Evolutionary conservation across 2,797 vertebrate species (phyloP).

Genomic region (Decapterus maruadsi): DNA sequence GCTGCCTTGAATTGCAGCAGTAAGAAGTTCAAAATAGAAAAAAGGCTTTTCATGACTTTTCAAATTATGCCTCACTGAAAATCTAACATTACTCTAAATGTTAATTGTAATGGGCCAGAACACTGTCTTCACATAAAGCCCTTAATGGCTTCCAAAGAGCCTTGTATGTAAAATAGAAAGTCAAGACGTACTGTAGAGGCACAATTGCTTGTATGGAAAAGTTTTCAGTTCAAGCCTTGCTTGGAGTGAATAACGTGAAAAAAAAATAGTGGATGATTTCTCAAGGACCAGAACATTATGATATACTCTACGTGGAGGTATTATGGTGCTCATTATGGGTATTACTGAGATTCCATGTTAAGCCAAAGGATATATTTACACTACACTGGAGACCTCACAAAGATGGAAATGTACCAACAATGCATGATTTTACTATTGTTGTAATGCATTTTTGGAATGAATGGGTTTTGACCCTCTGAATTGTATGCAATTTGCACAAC

Average conservation of each 20-base stretch:
- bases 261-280: neutral
- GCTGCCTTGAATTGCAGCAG: no score
- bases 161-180: neutral
- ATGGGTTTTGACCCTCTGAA: constrained; percentile 20
- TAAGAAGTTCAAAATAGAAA: neutral
- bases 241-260: constrained; percentile 18
- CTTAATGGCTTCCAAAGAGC: neutral
- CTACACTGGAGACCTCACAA: constrained; percentile 13
- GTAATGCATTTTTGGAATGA: constrained; percentile 31
- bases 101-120: neutral
- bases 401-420: constrained; percentile 19
- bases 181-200: neutral
- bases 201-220: neutral
- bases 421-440: neutral
- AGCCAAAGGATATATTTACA: constrained; percentile 12
- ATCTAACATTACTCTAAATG: neutral
- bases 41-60: no score
- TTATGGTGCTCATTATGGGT: neutral
- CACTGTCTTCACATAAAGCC: neutral
- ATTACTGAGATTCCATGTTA: constrained; percentile 12
- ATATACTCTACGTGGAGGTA: neutral
- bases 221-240: neutral
- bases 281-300: constrained; percentile 7
- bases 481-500: constrained; percentile 26
- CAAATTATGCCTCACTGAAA: neutral